These are phyloP conservation scores for Deilephila porcellus DNA, from an alignment of 2,888 invertebrate genomes.

Conservation along the genomic window DNA sequence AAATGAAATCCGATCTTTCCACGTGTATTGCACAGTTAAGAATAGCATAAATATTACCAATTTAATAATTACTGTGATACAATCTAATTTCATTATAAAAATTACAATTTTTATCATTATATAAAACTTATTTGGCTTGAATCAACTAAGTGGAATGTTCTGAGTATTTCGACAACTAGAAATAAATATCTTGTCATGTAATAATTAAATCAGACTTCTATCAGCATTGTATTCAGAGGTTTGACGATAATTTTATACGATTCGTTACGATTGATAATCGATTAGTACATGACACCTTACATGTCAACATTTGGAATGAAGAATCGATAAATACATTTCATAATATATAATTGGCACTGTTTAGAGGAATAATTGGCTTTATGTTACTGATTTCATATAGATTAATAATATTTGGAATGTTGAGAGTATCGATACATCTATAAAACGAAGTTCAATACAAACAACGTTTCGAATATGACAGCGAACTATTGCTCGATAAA, in stretches of 20 bases:
- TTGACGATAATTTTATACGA: neutral
- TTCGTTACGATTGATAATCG: neutral
- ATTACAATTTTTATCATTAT: conserved; percentile 52
- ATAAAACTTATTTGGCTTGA: conserved; percentile 60
- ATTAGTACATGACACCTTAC: neutral
- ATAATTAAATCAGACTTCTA: conserved; percentile 25
- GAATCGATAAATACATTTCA: conserved; percentile 4
- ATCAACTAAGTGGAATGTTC: conserved; percentile 52
- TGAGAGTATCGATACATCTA: conserved; percentile 17
- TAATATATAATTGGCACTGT: conserved; percentile 18
- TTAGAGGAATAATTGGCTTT: conserved; percentile 22
- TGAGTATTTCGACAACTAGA: conserved; percentile 54
- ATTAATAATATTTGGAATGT: conserved; percentile 23
- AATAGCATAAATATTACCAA: conserved; percentile 75
- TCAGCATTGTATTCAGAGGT: neutral
- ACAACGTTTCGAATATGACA: conserved; percentile 18
- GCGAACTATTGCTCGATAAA: conserved; percentile 25
- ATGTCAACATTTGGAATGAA: conserved; percentile 18
- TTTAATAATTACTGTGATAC: conserved; percentile 56
- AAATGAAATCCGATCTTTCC: conserved; percentile 65
- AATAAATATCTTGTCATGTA: conserved; percentile 51
- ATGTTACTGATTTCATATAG: neutral
- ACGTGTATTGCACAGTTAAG: conserved; percentile 79
- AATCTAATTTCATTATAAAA: conserved; percentile 65
- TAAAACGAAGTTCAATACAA: conserved; percentile 7